A percentile compares a stretch with the other conserved stretches of the same genome.
Conservation (phyloP, 2,113 vertebrate genomes). For the Plestiodon gilberti region DNA sequence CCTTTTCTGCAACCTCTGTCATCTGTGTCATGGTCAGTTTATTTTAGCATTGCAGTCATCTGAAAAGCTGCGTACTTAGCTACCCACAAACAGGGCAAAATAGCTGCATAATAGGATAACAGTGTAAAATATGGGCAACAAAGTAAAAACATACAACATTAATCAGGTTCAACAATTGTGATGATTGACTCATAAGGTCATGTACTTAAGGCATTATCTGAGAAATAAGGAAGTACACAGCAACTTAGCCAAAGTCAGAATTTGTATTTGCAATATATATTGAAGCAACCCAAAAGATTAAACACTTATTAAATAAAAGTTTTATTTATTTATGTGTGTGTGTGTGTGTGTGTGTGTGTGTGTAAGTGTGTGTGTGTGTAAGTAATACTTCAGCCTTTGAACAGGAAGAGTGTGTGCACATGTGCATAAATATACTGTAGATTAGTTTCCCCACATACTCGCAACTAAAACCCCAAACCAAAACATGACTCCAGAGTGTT, state of each 20-base stretch:
- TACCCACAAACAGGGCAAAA: background rate
- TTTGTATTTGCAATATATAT: background rate
- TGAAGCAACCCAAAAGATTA: background rate
- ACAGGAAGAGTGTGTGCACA: background rate
- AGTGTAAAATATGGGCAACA: background rate
- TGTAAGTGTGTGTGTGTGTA: background rate
- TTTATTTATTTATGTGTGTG: background rate
- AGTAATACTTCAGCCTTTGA: background rate
- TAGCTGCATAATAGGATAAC: background rate
- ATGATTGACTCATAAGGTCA: background rate
- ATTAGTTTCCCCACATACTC: background rate
- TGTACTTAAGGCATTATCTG: background rate
- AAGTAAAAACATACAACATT: background rate
- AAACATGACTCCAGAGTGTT: background rate
- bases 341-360: background rate
- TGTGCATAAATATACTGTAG: background rate
- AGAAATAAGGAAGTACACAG: background rate
- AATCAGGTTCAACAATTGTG: background rate
- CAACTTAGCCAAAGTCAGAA: background rate
- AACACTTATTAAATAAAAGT: background rate
- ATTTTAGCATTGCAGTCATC: background rate
- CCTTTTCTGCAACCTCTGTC: background rate
- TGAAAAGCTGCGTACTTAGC: background rate
- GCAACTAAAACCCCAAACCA: too few species aligned
- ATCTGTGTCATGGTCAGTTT: background rate